Percentiles rank a stretch among this genome's conserved stretches.
These are phyloP conservation scores for Baronia brevicornis DNA, from an alignment of 2,888 invertebrate genomes.

Conservation along the genomic window DNA sequence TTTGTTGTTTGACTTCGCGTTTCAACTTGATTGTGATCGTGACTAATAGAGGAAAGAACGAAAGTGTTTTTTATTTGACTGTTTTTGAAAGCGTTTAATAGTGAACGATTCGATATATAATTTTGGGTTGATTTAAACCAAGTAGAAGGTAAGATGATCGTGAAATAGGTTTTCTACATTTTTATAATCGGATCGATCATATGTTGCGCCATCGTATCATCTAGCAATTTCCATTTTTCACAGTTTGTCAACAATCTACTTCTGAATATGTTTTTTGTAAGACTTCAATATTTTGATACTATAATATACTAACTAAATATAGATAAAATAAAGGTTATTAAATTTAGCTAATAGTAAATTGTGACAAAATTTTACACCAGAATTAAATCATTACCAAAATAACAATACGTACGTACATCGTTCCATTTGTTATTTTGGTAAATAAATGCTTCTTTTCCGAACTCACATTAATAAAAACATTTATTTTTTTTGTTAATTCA, in stretches of 20 bases:
- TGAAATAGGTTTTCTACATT: not conserved
- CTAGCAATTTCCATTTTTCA: constrained; percentile 30
- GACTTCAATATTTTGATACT: not conserved
- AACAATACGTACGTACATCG: too few relatives aligned
- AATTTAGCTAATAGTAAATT: too few relatives aligned
- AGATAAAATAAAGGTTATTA: too few relatives aligned
- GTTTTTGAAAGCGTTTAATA: constrained; percentile 8
- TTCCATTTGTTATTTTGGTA: too few relatives aligned
- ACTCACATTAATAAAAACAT: too few relatives aligned
- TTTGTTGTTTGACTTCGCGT: not conserved
- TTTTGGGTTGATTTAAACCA: constrained; percentile 4
- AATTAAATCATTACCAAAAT: too few relatives aligned
- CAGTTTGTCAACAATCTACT: constrained; percentile 10
- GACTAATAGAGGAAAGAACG: constrained; percentile 3
- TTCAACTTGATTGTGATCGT: constrained; percentile 5
- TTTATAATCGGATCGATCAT: constrained; percentile 41
- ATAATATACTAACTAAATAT: too few relatives aligned
- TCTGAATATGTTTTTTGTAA: constrained; percentile 6
- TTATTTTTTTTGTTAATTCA: too few relatives aligned
- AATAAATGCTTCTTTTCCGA: too few relatives aligned
- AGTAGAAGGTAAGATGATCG: constrained; percentile 15
- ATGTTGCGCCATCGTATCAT: constrained; percentile 41
- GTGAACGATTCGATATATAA: constrained; percentile 4
- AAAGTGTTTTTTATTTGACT: constrained; percentile 5
- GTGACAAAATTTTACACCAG: too few relatives aligned